Evolutionary conservation across 2,888 invertebrate genomes (phyloP).

Genomic region (Blera fallax): DNA sequence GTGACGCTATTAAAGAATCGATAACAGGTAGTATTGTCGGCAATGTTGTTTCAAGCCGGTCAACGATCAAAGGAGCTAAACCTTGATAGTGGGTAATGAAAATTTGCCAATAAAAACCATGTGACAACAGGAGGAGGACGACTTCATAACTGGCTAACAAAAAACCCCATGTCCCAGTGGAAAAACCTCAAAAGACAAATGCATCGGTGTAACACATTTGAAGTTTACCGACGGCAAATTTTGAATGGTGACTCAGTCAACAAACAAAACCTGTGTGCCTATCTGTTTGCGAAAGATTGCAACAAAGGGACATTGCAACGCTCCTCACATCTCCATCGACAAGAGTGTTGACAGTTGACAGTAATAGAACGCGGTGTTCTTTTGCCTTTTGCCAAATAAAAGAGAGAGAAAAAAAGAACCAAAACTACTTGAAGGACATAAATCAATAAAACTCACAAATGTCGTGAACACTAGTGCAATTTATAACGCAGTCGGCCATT

Average conservation of each 20-base stretch:
- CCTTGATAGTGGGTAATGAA: constrained; percentile 47
- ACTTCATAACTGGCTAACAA: constrained; percentile 42
- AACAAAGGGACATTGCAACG: constrained; percentile 53
- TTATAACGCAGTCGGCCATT: constrained; percentile 48
- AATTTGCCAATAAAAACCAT: constrained; percentile 68
- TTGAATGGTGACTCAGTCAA: constrained; percentile 62
- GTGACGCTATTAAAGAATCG: constrained; percentile 56
- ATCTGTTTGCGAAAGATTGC: constrained; percentile 72
- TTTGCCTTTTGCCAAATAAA: constrained; percentile 48
- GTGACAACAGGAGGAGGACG: constrained; percentile 56
- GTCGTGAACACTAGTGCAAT: constrained; percentile 59
- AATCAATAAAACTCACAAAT: constrained; percentile 68
- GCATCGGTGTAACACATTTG: constrained; percentile 53
- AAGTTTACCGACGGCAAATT: constrained; percentile 52
- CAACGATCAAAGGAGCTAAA: constrained; percentile 56
- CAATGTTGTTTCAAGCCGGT: constrained; percentile 33
- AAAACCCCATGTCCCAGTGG: constrained; percentile 64
- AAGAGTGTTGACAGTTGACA: constrained; percentile 71
- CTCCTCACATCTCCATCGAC: constrained; percentile 55
- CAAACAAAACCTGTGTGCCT: constrained; percentile 69
- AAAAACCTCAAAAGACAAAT: constrained; percentile 56
- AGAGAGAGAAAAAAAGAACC: not conserved
- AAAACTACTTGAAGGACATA: constrained; percentile 55
- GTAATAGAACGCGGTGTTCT: constrained; percentile 66
- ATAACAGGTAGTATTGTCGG: constrained; percentile 53